phyloP scores from a whole-genome alignment of 2,888 invertebrate species.

The Lepidocyrtinus sp. region DNA sequence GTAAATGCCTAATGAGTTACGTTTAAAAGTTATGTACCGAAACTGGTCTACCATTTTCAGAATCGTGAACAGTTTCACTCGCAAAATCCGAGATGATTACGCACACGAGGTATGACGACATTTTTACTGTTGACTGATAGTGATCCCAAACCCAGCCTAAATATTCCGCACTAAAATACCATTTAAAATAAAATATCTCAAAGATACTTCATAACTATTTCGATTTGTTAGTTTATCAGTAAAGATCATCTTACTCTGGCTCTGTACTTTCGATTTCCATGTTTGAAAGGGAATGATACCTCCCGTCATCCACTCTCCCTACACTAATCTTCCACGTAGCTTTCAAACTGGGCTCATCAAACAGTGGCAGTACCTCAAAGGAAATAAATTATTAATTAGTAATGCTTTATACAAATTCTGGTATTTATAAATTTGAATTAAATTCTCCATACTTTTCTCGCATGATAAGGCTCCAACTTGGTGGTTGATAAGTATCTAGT shows the following conservation, averaged over 20 bases:
- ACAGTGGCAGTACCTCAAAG: constrained; percentile 62
- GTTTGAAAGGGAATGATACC: constrained; percentile 55
- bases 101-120: constrained; percentile 64
- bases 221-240: neutral
- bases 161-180: neutral
- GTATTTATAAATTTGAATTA: no score
- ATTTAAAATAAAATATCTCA: neutral
- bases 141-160: constrained; percentile 61
- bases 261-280: constrained; percentile 40
- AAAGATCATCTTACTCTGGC: constrained; percentile 11
- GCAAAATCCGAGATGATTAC: constrained; percentile 64
- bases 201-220: neutral
- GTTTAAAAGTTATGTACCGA: constrained; percentile 26
- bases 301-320: neutral
- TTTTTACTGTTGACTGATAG: constrained; percentile 41
- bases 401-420: no score
- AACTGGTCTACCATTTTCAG: constrained; percentile 13
- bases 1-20: neutral
- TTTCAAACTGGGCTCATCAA: constrained; percentile 65
- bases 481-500: constrained; percentile 58
- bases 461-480: constrained; percentile 65
- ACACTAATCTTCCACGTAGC: constrained; percentile 56
- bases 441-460: no score
- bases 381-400: no score
- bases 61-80: neutral